Conservation (phyloP, 1,140 invertebrate species). For the Drosophila bocqueti region DNA sequence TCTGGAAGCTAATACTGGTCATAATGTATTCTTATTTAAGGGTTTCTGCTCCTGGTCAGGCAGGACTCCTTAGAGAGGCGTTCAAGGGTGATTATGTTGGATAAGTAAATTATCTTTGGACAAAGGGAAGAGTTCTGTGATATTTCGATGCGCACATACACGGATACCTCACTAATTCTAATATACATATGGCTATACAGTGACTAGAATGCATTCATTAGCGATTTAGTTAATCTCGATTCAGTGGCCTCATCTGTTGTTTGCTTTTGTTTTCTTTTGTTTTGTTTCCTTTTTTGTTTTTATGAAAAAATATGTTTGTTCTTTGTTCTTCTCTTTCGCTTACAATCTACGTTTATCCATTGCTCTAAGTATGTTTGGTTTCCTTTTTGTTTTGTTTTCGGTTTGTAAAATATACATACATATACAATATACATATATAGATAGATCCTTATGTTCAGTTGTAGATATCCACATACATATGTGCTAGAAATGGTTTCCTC, state of each 20-base stretch:
- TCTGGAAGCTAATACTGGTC: slow-evolving; percentile 31
- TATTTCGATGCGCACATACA: slow-evolving; percentile 68
- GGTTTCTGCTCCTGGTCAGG: slow-evolving; percentile 21
- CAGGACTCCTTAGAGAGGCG: slow-evolving; percentile 10
- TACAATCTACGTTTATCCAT: slow-evolving; percentile 64
- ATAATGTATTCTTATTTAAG: not conserved
- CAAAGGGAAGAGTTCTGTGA: slow-evolving; percentile 74
- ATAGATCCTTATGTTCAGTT: slow-evolving; percentile 73
- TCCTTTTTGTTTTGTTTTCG: slow-evolving; percentile 28
- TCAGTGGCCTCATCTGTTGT: slow-evolving; percentile 29
- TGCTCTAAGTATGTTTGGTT: slow-evolving; percentile 64
- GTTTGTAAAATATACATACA: slow-evolving; percentile 82
- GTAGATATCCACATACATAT: slow-evolving; percentile 59
- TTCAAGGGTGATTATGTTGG: slow-evolving; percentile 9
- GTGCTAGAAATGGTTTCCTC: slow-evolving; percentile 66
- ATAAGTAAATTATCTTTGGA: slow-evolving; percentile 30
- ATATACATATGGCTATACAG: slow-evolving; percentile 68
- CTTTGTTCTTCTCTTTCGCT: slow-evolving; percentile 45
- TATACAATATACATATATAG: slow-evolving; percentile 76
- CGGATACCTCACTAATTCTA: slow-evolving; percentile 42
- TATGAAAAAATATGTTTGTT: slow-evolving; percentile 79
- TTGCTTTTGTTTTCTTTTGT: slow-evolving; percentile 9
- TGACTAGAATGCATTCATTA: slow-evolving; percentile 45
- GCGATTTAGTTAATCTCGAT: slow-evolving; percentile 53
- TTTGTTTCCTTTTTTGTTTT: slow-evolving; percentile 40